Conservation (phyloP, 1,140 invertebrate genomes). For the Planococcus citri region DNA sequence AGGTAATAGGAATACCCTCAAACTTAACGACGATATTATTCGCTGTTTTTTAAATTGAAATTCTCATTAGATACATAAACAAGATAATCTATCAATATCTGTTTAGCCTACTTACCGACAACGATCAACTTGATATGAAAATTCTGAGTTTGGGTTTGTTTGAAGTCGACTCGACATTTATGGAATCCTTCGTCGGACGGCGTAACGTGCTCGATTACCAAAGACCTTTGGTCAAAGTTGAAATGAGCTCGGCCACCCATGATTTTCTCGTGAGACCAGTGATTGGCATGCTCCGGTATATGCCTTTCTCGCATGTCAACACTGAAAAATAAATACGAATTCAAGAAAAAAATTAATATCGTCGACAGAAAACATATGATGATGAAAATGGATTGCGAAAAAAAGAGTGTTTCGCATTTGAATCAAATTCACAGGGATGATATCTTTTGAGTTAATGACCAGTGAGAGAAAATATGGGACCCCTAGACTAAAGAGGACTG, state of each 20-base stretch:
- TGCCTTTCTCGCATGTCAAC: neutral
- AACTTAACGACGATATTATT: too few species aligned
- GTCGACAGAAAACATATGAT: too few species aligned
- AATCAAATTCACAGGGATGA: too few species aligned
- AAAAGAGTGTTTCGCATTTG: too few species aligned
- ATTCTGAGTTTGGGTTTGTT: neutral
- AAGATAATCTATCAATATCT: neutral
- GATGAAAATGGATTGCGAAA: too few species aligned
- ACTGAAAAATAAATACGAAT: neutral
- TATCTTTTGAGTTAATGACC: too few species aligned
- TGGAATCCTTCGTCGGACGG: neutral
- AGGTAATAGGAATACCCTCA: too few species aligned
- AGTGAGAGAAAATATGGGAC: too few species aligned
- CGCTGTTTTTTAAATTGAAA: too few species aligned
- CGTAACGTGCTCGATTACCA: neutral
- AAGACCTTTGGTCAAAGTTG: conserved; percentile 1
- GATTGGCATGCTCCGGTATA: neutral
- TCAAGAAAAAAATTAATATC: too few species aligned
- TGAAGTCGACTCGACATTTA: conserved; percentile 3
- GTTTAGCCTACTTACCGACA: neutral
- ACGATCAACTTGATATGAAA: neutral
- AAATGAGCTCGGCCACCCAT: conserved; percentile 1
- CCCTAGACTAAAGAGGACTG: too few species aligned
- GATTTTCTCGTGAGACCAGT: neutral
- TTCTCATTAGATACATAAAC: too few species aligned